Evolutionary conservation across 1,140 invertebrate species (phyloP).

Genomic region (Radopholus similis): DNA sequence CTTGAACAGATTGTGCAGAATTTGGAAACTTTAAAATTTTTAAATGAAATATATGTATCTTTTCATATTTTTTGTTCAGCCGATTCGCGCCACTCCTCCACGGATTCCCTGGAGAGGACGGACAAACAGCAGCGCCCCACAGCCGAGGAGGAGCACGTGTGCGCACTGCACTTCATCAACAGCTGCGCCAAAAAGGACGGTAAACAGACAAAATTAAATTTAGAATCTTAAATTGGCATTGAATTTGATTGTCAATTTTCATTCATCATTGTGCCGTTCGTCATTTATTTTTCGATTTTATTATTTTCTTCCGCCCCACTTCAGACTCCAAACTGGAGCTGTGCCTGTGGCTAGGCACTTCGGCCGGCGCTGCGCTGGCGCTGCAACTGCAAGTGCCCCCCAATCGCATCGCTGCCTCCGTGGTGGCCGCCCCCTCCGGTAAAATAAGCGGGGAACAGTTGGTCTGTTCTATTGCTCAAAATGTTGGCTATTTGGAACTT

Average conservation of each 20-base stretch:
- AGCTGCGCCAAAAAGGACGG: constrained; percentile 45
- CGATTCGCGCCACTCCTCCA: constrained; percentile 16
- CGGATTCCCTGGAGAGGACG: constrained; percentile 16
- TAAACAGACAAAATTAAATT: constrained; percentile 26
- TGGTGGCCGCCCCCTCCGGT: constrained; percentile 49
- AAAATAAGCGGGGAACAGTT: no score
- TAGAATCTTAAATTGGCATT: constrained; percentile 2
- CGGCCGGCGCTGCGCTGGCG: constrained; percentile 43
- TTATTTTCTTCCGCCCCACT: no score
- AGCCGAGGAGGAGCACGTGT: constrained; percentile 38
- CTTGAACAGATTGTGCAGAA: neutral
- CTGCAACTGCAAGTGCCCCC: constrained; percentile 51
- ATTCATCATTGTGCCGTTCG: no score
- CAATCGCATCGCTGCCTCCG: constrained; percentile 46
- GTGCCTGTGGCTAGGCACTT: constrained; percentile 55
- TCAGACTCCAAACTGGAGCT: constrained; percentile 47
- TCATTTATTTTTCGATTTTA: no score
- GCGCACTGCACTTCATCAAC: constrained; percentile 45
- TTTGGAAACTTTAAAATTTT: neutral
- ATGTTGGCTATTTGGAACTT: neutral
- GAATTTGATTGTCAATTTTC: constrained; percentile 34
- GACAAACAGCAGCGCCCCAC: neutral
- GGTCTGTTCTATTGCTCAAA: no score
- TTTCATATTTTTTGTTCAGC: neutral
- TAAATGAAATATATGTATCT: neutral